A percentile compares a stretch with the other conserved stretches of the same genome.
Conservation (phyloP, 2,888 invertebrate genomes). For the Pardosa pseudoannulata region DNA sequence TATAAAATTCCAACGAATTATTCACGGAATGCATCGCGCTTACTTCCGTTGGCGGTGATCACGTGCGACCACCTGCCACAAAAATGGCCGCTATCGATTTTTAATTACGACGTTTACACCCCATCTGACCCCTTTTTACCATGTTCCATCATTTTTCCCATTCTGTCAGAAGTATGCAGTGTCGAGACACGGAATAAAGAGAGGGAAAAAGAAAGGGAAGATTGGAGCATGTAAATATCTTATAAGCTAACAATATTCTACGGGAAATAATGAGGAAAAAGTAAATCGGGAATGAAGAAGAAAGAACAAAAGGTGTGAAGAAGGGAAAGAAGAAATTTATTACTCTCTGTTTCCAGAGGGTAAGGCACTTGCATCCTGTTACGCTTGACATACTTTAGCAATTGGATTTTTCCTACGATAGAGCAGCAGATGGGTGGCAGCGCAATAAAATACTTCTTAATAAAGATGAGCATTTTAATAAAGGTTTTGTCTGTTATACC, state of each 20-base stretch:
- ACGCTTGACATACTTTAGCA: not conserved
- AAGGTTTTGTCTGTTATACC: too few species aligned
- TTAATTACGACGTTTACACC: constrained; percentile 53
- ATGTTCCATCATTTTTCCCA: not conserved
- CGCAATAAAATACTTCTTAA: not conserved
- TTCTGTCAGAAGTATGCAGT: not conserved
- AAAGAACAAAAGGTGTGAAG: not conserved
- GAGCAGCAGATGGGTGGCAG: not conserved
- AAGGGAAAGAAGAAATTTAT: not conserved
- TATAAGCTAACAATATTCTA: not conserved
- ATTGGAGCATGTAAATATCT: not conserved
- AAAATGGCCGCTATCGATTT: constrained; percentile 61
- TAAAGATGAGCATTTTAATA: too few species aligned
- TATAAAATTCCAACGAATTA: too few species aligned
- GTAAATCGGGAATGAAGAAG: not conserved
- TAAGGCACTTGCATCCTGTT: not conserved
- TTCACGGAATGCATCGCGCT: not conserved
- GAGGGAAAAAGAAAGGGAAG: not conserved
- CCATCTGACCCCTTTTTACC: constrained; percentile 11
- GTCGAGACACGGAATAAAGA: not conserved
- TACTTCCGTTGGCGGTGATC: constrained; percentile 21
- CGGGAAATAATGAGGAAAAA: not conserved
- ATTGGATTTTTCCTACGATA: not conserved
- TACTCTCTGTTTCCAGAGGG: not conserved
- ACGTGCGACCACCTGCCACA: constrained; percentile 45